Evolutionary conservation across 2,113 vertebrate genomes (phyloP), one percentile per base, ranked within the genome.

Genomic region (Pithys albifrons): DNA sequence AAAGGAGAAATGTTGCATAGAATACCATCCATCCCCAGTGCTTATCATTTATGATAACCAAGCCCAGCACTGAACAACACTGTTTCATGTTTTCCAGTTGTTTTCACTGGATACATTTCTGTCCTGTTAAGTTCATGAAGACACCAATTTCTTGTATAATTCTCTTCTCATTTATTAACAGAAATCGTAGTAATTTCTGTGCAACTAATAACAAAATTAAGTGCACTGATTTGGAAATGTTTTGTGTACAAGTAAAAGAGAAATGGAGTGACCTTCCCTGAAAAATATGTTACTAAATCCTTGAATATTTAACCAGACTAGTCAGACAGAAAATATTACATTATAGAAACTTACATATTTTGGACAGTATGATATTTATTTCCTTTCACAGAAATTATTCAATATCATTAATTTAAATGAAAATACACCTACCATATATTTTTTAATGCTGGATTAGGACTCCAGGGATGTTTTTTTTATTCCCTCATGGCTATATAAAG

Each of bases 361-460:
- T 70, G 8, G 20, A 66, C 22, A 78, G 15, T 61, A 29, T 25
- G 49, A 39, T 41, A 43, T 59, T 55, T 62, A 27, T 24, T 57
- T 77, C 77, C 6, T 77, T 71, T 91, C 70, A 43, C 9, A 46
- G 29, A 88, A 91, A 29, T 71, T 77, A 45, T 58, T 88, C 41
- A 61, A 16, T 82, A 8, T 82, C 65, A 61, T 77, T 81, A 89
- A 91, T 35, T 92, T 89, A 95, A 92, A 77, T 64, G 3, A 10
- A 93, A 95, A 24, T 31, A 59, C 45, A 51, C 37, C 37, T 82
- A 46, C 69, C 14, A 11, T 64, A 4, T 51, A 55, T 86, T 77
- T 96, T 96, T 95, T 93, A 88, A 91, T 95, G 89, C 66, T 93
- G 75, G 58, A 75, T 87, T 93, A 94, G 82, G 59, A 96, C 12